phyloP scores from a whole-genome alignment of 2,113 vertebrate genomes.

The Cnemophilus loriae region DNA sequence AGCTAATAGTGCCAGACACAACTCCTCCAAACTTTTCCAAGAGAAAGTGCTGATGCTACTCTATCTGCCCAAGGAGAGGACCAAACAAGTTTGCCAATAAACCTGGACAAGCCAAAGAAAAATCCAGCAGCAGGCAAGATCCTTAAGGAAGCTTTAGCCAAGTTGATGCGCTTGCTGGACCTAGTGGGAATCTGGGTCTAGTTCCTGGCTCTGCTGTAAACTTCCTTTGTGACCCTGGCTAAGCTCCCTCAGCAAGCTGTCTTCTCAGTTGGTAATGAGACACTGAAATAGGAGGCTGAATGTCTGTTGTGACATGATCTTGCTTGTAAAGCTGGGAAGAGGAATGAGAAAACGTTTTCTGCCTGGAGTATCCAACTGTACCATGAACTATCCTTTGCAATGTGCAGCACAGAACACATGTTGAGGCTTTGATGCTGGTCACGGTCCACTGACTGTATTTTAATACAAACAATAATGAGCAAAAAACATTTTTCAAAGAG shows the following conservation, averaged over 20 bases:
- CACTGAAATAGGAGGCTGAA: background rate
- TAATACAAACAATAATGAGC: background rate
- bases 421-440: background rate
- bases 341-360: background rate
- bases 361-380: background rate
- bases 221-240: background rate
- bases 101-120: background rate
- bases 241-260: background rate
- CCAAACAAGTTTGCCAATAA: background rate
- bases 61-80: background rate
- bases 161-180: background rate
- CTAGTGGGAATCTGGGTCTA: background rate
- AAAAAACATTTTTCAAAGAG: background rate
- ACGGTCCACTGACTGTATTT: background rate
- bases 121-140: background rate
- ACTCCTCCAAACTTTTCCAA: constrained; percentile 14
- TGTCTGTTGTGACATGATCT: background rate
- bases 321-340: background rate
- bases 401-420: background rate
- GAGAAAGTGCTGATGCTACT: background rate
- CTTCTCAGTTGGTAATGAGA: background rate
- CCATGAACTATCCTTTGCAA: background rate
- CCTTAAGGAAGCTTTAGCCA: background rate
- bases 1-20: background rate
- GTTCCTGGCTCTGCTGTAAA: background rate